A percentile compares a stretch with the other conserved stretches of the same genome.
These are phyloP conservation scores for Crocuta crocuta DNA, from an alignment of 2,113 vertebrate species.

Conservation along the genomic window DNA sequence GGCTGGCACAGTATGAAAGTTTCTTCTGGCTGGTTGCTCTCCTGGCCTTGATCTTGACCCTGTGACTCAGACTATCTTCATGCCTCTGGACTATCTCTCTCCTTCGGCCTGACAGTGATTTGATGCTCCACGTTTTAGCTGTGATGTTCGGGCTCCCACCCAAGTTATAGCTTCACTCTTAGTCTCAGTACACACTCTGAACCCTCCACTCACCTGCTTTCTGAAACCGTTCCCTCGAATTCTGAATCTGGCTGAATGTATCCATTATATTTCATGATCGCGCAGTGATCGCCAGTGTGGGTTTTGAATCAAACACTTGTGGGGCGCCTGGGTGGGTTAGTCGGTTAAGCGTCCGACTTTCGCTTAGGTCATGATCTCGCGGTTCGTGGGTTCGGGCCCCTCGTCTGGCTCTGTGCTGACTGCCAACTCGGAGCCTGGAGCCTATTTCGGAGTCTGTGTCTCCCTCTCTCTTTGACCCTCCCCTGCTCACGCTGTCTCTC, in stretches of 20 bases:
- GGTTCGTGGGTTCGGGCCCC: no score
- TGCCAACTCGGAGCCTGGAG: no score
- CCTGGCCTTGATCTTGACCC: background rate
- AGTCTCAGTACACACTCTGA: background rate
- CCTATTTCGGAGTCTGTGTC: no score
- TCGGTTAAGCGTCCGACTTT: no score
- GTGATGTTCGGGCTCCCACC: background rate
- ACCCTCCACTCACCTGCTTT: background rate
- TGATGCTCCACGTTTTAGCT: background rate
- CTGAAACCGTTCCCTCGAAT: background rate
- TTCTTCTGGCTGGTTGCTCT: background rate
- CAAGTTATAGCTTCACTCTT: background rate
- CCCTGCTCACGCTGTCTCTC: no score
- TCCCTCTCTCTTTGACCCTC: no score
- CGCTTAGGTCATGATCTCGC: no score
- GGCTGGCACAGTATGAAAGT: background rate
- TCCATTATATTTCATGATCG: background rate
- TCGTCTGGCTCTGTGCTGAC: no score
- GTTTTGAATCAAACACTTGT: background rate
- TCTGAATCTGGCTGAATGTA: background rate
- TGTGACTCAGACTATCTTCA: rapidly evolving
- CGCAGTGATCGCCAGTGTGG: rapidly evolving
- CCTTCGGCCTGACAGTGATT: background rate
- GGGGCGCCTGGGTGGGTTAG: no score
- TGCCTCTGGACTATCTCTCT: background rate